Conservation (phyloP, 2,113 vertebrate genomes). For the Sminthopsis crassicaudata region DNA sequence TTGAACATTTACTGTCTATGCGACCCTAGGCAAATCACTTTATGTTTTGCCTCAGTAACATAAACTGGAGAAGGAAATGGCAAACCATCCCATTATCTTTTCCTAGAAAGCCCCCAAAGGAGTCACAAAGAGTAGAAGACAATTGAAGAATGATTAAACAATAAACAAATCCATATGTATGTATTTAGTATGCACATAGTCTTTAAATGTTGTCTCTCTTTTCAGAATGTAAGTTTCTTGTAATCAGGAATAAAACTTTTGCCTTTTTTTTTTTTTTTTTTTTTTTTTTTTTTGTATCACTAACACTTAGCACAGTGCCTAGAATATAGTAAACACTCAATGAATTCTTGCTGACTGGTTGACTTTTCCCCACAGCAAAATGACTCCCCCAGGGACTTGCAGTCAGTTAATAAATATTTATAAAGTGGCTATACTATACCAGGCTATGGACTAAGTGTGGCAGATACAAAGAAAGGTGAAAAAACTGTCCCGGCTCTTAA, state of each 20-base stretch:
- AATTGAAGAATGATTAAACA: not conserved
- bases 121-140: not conserved
- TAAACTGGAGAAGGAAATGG: not conserved
- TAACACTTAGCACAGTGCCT: too few species aligned
- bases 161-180: too few species aligned
- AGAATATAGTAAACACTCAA: not conserved
- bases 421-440: not conserved
- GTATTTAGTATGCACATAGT: not conserved
- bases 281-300: not conserved
- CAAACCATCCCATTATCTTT: not conserved
- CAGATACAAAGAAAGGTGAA: not conserved
- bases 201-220: not conserved
- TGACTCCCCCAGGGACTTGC: not conserved
- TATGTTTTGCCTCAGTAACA: not conserved
- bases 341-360: not conserved
- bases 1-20: not conserved
- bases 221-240: not conserved
- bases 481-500: not conserved
- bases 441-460: not conserved
- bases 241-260: not conserved
- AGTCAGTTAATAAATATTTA: not conserved
- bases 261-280: not conserved
- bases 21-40: not conserved
- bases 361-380: not conserved
- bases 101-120: not conserved